Conservation (phyloP, 2,797 vertebrate genomes). For the Sphaeramia orbicularis region DNA sequence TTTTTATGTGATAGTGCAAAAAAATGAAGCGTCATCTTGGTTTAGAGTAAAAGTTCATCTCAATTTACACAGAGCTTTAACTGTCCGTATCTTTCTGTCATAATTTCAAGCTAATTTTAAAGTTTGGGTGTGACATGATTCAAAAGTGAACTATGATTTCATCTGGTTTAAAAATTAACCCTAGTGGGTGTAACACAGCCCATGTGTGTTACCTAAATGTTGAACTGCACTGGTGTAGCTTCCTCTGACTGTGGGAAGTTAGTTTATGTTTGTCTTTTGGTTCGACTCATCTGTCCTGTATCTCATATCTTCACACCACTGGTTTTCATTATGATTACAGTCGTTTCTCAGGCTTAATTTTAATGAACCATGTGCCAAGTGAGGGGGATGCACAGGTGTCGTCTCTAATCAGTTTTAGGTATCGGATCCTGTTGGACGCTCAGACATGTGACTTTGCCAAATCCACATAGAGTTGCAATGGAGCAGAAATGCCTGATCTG, state of each 20-base stretch:
- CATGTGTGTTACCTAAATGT: not conserved
- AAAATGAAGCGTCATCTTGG: too few relatives aligned
- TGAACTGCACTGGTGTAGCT: conserved; percentile 10
- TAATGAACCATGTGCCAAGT: not conserved
- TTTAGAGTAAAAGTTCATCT: too few relatives aligned
- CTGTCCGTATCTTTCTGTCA: too few relatives aligned
- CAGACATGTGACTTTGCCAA: not conserved
- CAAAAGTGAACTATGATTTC: too few relatives aligned
- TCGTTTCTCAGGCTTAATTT: not conserved
- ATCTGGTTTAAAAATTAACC: too few relatives aligned
- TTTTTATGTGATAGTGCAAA: too few relatives aligned
- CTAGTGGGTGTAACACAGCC: not conserved
- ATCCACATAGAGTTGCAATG: not conserved
- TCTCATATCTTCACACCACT: not conserved
- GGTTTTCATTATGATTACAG: not conserved
- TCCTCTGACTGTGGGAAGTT: conserved; percentile 21
- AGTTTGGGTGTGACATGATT: too few relatives aligned
- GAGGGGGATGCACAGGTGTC: not conserved
- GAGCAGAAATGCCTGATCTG: not conserved
- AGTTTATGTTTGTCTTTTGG: not conserved
- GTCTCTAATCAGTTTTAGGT: not conserved
- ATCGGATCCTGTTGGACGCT: not conserved
- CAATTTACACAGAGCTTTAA: too few relatives aligned
- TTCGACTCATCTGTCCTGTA: not conserved
- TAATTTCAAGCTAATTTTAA: too few relatives aligned